Conservation (phyloP, 64 coral and sea anemone genomes). For the Montipora sp. region DNA sequence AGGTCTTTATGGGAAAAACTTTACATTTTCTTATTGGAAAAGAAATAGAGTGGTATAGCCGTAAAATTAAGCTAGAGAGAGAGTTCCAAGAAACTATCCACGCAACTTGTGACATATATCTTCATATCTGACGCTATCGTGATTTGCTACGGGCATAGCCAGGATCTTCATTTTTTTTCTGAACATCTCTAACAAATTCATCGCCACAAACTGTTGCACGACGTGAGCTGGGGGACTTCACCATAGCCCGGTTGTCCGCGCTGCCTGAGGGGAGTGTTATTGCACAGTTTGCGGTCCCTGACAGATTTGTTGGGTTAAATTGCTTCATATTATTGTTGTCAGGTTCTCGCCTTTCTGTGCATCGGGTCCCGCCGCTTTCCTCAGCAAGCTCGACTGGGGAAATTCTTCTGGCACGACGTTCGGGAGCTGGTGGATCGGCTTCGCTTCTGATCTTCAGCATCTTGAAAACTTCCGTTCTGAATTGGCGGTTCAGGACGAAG, state of each 20-base stretch:
- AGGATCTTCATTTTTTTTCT: not conserved
- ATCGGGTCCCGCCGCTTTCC: not conserved
- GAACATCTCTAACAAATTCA: not conserved
- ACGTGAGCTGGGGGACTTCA: not conserved
- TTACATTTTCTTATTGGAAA: no score
- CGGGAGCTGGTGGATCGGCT: not conserved
- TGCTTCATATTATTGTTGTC: not conserved
- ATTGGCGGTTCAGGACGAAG: constrained; percentile 15
- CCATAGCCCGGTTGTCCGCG: not conserved
- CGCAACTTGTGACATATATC: no score
- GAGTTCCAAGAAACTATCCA: no score
- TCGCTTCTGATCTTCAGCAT: not conserved
- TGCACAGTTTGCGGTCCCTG: not conserved
- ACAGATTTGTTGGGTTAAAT: not conserved
- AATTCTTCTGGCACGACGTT: not conserved
- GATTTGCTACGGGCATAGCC: not conserved
- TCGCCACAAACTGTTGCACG: not conserved
- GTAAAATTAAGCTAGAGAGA: no score
- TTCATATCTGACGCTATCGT: no score
- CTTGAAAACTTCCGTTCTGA: constrained; percentile 12
- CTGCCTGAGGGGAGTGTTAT: not conserved
- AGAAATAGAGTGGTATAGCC: no score
- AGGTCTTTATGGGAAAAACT: no score
- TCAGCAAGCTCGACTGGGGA: not conserved
- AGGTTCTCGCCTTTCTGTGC: not conserved